These are phyloP conservation scores for Zosterops lateralis DNA, from an alignment of 2,113 vertebrate species.

Conservation along the genomic window DNA sequence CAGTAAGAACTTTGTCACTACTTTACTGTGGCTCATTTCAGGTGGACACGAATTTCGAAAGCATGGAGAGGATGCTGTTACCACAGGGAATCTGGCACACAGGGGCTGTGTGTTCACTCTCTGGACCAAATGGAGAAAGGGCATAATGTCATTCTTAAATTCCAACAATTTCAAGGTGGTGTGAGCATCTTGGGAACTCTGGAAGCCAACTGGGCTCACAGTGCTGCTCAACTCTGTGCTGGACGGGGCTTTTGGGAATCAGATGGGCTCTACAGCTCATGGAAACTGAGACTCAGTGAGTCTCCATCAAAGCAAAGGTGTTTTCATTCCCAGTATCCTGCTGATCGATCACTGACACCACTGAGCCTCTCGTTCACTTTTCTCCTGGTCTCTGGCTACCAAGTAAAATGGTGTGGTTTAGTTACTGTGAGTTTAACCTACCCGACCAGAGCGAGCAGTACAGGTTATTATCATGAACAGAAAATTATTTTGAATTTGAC, in stretches of 20 bases:
- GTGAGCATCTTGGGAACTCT: not conserved
- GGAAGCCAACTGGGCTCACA: not conserved
- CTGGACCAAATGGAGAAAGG: not conserved
- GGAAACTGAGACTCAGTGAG: not conserved
- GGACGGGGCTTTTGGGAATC: not conserved
- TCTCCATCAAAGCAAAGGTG: not conserved
- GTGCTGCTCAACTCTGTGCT: not conserved
- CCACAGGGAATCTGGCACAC: fast-evolving
- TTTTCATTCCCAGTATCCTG: not conserved
- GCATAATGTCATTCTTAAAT: not conserved
- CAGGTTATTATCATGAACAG: not conserved
- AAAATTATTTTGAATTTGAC: not conserved
- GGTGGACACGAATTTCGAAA: not conserved
- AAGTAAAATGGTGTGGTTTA: not conserved
- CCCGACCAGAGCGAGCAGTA: not conserved
- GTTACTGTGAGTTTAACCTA: not conserved
- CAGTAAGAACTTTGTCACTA: not conserved
- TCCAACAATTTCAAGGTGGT: not conserved
- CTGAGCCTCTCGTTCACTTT: fast-evolving
- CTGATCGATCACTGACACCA: fast-evolving
- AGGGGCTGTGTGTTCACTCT: too few species aligned
- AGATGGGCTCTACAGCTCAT: not conserved
- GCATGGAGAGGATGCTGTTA: not conserved
- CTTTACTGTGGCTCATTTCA: not conserved
- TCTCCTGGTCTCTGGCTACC: not conserved